phyloP scores from a whole-genome alignment of 2,113 vertebrate species.

The Lepus americanus region DNA sequence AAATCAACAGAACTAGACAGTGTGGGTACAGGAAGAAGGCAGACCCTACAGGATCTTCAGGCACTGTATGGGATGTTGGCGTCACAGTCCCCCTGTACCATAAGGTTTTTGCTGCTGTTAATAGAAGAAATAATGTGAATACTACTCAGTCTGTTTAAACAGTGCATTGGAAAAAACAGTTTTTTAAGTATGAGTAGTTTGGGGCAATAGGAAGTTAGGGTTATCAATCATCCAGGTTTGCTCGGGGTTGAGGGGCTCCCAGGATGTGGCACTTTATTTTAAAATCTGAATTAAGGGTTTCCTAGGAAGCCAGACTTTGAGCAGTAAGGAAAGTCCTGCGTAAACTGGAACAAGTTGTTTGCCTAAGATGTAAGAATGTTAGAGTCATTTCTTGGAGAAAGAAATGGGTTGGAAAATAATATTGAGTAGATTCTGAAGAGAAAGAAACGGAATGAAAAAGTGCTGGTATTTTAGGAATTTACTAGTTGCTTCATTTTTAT shows the following conservation, averaged over 20 bases:
- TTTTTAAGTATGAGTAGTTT: background rate
- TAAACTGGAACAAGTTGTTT: background rate
- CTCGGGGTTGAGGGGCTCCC: background rate
- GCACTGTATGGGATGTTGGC: background rate
- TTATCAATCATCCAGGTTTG: background rate
- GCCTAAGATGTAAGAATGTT: background rate
- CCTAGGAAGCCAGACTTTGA: background rate
- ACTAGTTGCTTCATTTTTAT: no score
- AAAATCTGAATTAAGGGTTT: background rate
- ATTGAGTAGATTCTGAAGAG: no score
- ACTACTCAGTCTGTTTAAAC: background rate
- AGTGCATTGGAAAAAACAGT: background rate
- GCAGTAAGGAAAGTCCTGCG: background rate
- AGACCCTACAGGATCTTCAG: background rate
- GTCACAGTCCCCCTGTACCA: background rate
- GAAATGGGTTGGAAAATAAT: no score
- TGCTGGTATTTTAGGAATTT: no score
- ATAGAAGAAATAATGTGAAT: background rate
- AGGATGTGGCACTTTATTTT: background rate
- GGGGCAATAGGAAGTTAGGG: background rate
- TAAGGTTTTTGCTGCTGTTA: background rate
- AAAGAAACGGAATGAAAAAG: no score
- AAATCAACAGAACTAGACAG: background rate
- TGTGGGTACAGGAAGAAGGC: background rate
- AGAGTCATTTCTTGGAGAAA: constrained; percentile 10